These are phyloP conservation scores for Lasiurus cinereus DNA, from an alignment of 2,113 vertebrate species.

Conservation along the genomic window DNA sequence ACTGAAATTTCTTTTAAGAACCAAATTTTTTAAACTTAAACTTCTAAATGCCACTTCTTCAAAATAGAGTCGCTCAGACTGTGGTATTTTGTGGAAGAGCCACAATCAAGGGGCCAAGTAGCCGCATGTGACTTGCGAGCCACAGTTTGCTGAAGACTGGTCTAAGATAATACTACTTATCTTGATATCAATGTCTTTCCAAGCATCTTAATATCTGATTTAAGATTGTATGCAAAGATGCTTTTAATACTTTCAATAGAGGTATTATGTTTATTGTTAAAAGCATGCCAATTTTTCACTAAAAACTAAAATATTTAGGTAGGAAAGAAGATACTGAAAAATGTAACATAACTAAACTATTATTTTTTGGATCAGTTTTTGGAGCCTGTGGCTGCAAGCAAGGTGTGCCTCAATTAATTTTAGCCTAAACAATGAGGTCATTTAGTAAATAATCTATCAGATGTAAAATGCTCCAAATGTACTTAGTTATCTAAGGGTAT, in stretches of 20 bases:
- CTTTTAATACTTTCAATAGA: background rate
- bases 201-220: background rate
- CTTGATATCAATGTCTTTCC: background rate
- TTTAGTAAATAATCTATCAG: background rate
- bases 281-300: background rate
- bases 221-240: background rate
- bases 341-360: background rate
- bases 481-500: background rate
- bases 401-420: background rate
- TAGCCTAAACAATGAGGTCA: background rate
- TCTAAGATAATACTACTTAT: background rate
- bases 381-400: background rate
- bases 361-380: background rate
- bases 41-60: too few species aligned
- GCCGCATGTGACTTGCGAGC: too few species aligned
- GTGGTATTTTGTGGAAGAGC: too few species aligned
- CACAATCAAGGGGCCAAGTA: too few species aligned
- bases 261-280: background rate
- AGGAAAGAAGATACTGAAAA: background rate
- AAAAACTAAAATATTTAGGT: background rate
- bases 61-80: too few species aligned
- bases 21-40: too few species aligned
- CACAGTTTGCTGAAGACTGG: background rate
- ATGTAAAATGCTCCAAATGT: background rate
- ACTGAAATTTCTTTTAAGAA: too few species aligned